A percentile compares a stretch with the other conserved stretches of the same genome.
Conservation (phyloP, 2,888 invertebrate species). For the Malthinus flaveolus region DNA sequence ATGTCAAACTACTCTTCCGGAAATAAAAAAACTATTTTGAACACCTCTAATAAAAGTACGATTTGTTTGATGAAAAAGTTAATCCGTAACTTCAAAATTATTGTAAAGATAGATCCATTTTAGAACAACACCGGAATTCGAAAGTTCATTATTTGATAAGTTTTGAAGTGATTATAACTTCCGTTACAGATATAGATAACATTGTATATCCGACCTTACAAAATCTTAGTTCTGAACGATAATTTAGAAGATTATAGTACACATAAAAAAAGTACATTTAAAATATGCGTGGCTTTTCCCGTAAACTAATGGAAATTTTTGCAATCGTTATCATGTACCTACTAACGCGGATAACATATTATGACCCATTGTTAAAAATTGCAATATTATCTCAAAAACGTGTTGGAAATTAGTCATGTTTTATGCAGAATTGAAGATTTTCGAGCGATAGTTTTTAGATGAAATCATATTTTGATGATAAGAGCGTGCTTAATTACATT, state of each 20-base stretch:
- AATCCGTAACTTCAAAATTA: constrained; percentile 22
- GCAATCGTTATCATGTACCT: constrained; percentile 10
- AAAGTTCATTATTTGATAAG: constrained; percentile 46
- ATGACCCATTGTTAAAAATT: constrained; percentile 21
- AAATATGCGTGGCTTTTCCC: background rate
- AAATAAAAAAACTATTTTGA: too few relatives aligned
- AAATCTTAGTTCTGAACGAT: constrained; percentile 25
- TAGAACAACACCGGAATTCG: constrained; percentile 41
- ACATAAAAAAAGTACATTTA: background rate
- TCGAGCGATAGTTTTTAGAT: constrained; percentile 14
- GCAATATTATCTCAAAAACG: constrained; percentile 14
- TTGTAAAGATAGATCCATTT: constrained; percentile 21
- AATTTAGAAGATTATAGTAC: constrained; percentile 1
- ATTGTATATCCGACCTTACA: constrained; percentile 27
- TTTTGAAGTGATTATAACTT: constrained; percentile 47
- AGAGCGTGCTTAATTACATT: constrained; percentile 9
- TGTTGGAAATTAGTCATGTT: constrained; percentile 21
- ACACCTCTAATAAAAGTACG: background rate
- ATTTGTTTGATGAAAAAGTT: constrained; percentile 11
- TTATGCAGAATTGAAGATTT: constrained; percentile 20
- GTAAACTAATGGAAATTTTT: constrained; percentile 6
- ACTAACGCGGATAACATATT: background rate
- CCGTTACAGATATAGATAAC: constrained; percentile 46
- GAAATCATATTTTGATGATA: constrained; percentile 18
- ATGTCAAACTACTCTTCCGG: too few relatives aligned